Evolutionary conservation across 53 echinoderm and acorn worm species (phyloP).

Genomic region (Actinopyga echinites): DNA sequence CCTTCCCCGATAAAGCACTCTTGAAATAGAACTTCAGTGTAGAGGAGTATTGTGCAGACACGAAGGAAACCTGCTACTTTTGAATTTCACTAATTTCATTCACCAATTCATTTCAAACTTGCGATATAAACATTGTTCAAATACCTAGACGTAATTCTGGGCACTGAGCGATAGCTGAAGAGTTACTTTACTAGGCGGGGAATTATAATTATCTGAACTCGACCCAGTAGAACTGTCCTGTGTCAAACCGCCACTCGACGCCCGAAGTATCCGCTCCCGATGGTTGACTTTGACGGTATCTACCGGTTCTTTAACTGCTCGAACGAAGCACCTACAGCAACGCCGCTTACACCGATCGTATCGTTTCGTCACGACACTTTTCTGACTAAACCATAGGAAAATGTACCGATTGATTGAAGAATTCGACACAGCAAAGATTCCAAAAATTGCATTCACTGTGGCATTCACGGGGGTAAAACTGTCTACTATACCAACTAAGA

Average conservation of each 20-base stretch:
- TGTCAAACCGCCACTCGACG: constrained; percentile 7
- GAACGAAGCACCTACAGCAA: background rate
- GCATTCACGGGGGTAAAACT: constrained; percentile 64
- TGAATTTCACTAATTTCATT: too few relatives aligned
- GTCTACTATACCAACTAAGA: constrained; percentile 74
- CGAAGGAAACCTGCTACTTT: too few relatives aligned
- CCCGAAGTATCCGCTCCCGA: constrained; percentile 1
- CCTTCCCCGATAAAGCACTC: too few relatives aligned
- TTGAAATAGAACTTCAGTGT: too few relatives aligned
- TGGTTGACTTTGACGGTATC: background rate
- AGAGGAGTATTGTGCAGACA: too few relatives aligned
- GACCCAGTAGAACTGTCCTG: constrained; percentile 23
- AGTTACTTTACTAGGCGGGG: background rate
- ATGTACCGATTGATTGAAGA: constrained; percentile 92
- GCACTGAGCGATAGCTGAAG: background rate
- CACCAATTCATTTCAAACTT: too few relatives aligned
- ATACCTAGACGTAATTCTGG: constrained; percentile 6
- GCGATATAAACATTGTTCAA: too few relatives aligned
- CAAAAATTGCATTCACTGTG: constrained; percentile 76
- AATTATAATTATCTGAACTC: background rate
- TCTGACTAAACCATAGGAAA: constrained; percentile 78
- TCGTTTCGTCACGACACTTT: constrained; percentile 14
- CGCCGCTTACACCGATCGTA: background rate
- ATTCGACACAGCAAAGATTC: constrained; percentile 90
- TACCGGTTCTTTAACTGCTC: background rate